Evolutionary conservation across 2,888 invertebrate genomes (phyloP).

Genomic region (Pseudococcus longispinus): DNA sequence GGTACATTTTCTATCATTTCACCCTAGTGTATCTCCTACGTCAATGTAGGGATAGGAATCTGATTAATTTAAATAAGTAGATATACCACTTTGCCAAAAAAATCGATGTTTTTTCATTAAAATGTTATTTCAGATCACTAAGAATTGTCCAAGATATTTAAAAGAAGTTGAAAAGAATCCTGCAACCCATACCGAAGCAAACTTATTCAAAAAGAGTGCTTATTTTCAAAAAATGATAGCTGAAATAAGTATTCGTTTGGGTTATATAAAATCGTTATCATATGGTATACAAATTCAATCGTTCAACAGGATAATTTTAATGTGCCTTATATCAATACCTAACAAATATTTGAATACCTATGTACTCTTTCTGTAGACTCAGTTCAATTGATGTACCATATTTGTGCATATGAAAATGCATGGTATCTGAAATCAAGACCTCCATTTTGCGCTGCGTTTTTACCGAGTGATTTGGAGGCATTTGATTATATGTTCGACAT

Average conservation of each 20-base stretch:
- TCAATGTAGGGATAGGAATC: too few relatives aligned
- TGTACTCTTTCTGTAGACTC: constrained; percentile 61
- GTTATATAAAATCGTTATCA: constrained; percentile 68
- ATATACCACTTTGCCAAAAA: too few relatives aligned
- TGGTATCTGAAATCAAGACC: constrained; percentile 71
- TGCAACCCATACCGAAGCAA: background rate
- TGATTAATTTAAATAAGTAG: too few relatives aligned
- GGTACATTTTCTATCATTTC: too few relatives aligned
- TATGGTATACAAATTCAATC: constrained; percentile 61
- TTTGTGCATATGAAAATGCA: constrained; percentile 82
- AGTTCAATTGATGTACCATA: constrained; percentile 74
- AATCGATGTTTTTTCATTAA: too few relatives aligned
- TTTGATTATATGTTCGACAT: background rate
- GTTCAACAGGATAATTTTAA: background rate
- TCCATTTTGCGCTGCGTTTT: constrained; percentile 82
- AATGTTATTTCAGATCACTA: background rate
- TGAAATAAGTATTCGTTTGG: constrained; percentile 72
- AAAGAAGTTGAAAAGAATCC: background rate
- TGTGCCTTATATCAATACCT: background rate
- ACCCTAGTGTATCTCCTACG: too few relatives aligned
- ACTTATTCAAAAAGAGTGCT: constrained; percentile 63
- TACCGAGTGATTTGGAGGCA: constrained; percentile 71
- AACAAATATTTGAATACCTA: too few relatives aligned
- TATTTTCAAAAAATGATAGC: constrained; percentile 65
- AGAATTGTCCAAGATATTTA: background rate